Percentiles rank a stretch among this genome's conserved stretches.
These are phyloP conservation scores for Phaedon cochleariae DNA, from an alignment of 2,888 invertebrate species.

Conservation along the genomic window DNA sequence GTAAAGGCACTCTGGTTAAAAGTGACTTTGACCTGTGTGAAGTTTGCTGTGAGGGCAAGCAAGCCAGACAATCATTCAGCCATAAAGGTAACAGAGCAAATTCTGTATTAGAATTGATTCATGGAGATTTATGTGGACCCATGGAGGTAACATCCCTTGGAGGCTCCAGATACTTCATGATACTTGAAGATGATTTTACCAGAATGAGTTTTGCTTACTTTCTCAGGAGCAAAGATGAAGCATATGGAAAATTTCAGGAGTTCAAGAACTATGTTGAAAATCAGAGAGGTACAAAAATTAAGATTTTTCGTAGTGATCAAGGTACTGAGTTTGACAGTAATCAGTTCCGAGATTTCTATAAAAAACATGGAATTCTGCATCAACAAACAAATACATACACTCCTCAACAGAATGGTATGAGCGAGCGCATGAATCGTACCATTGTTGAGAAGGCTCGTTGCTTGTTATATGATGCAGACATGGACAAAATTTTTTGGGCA, in stretches of 20 bases:
- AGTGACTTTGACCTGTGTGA: conserved; percentile 16
- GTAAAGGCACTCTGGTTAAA: conserved; percentile 8
- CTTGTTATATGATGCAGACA: conserved; percentile 26
- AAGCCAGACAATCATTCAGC: conserved; percentile 20
- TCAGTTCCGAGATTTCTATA: conserved; percentile 23
- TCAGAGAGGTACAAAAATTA: conserved; percentile 25
- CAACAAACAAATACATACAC: conserved; percentile 30
- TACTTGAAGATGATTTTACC: conserved; percentile 33
- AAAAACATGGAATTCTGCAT: conserved; percentile 33
- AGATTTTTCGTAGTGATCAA: conserved; percentile 27
- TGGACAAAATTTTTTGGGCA: conserved; percentile 12
- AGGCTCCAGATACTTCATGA: conserved; percentile 33
- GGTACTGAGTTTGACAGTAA: conserved; percentile 30
- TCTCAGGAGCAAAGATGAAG: conserved; percentile 29
- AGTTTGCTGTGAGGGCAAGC: conserved; percentile 23
- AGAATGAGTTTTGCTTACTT: conserved; percentile 35
- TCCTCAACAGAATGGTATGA: conserved; percentile 30
- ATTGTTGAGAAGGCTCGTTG: conserved; percentile 31
- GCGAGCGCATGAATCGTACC: conserved; percentile 26
- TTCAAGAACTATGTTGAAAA: conserved; percentile 27
- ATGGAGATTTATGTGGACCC: conserved; percentile 35
- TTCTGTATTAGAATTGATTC: conserved; percentile 8
- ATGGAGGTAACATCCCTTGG: conserved; percentile 27
- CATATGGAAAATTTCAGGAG: conserved; percentile 26
- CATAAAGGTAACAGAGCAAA: conserved; percentile 15